Percentiles rank a stretch among this genome's conserved stretches.
Conservation (phyloP, 2,797 vertebrate genomes). For the Oreochromis grahami region DNA sequence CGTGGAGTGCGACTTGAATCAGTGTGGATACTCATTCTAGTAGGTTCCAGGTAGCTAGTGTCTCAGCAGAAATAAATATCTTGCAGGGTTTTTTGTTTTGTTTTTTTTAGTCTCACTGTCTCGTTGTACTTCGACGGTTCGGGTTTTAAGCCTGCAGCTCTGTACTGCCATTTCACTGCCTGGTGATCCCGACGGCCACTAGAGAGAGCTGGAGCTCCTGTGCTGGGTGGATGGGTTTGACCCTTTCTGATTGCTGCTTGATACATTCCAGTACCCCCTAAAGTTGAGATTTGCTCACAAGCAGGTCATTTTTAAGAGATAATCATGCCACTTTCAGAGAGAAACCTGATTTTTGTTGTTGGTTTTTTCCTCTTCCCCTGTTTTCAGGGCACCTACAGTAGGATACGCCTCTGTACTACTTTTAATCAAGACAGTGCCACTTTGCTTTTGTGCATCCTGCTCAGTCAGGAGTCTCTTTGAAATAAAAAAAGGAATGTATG, state of each 20-base stretch:
- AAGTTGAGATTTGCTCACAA: neutral
- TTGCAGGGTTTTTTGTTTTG: neutral
- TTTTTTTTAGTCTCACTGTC: neutral
- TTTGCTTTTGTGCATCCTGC: conserved; percentile 5
- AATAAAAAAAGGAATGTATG: conserved; percentile 45
- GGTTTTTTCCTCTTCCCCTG: too few species aligned
- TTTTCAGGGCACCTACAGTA: neutral
- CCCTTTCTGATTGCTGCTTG: conserved; percentile 13
- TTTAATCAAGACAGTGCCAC: conserved; percentile 2
- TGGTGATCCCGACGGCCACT: conserved; percentile 41
- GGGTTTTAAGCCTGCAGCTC: conserved; percentile 3
- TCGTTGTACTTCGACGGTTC: neutral
- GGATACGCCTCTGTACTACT: conserved; percentile 10
- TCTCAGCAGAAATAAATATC: neutral
- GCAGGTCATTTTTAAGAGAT: neutral
- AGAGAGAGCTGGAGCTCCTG: conserved; percentile 55
- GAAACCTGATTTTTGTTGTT: neutral
- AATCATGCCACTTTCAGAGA: neutral
- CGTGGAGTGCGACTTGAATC: neutral
- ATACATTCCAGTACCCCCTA: conserved; percentile 44
- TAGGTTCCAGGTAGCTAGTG: neutral
- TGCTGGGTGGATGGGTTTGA: conserved; percentile 2
- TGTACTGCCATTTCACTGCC: conserved; percentile 43
- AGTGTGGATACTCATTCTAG: neutral
- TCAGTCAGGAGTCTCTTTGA: conserved; percentile 4